phyloP scores from a whole-genome alignment of 2,888 invertebrate species.

The Aelia acuminata region DNA sequence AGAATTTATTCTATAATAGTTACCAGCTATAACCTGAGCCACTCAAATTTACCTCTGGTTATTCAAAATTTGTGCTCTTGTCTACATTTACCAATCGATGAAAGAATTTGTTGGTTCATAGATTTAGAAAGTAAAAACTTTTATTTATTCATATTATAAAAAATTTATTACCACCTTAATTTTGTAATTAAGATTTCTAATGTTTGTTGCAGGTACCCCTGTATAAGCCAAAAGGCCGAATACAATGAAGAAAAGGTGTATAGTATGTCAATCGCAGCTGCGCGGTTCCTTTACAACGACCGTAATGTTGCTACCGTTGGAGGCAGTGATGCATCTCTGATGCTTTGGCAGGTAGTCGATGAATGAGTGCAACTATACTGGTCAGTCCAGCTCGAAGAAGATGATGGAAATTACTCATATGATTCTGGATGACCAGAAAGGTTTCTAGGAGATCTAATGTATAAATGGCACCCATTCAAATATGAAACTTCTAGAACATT shows the following conservation, averaged over 20 bases:
- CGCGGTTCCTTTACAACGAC: slow-evolving; percentile 89
- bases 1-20: too few species aligned
- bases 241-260: slow-evolving; percentile 91
- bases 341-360: slow-evolving; percentile 91
- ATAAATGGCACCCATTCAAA: neutral
- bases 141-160: too few species aligned
- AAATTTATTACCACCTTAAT: too few species aligned
- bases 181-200: neutral
- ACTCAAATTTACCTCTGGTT: too few species aligned
- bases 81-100: too few species aligned
- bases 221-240: slow-evolving; percentile 87
- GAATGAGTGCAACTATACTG: slow-evolving; percentile 72
- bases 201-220: slow-evolving; percentile 79
- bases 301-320: slow-evolving; percentile 88
- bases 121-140: too few species aligned
- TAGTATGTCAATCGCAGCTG: slow-evolving; percentile 84
- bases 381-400: slow-evolving; percentile 60
- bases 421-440: slow-evolving; percentile 55
- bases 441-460: neutral
- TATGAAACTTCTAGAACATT: neutral
- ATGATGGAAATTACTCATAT: slow-evolving; percentile 64
- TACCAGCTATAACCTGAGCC: too few species aligned
- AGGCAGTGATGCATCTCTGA: slow-evolving; percentile 88
- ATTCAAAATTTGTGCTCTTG: too few species aligned
- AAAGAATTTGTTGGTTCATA: too few species aligned